Base-by-base conservation (phyloP, 1,140 invertebrate genomes). In the Trichonephila inaurata region DNA sequence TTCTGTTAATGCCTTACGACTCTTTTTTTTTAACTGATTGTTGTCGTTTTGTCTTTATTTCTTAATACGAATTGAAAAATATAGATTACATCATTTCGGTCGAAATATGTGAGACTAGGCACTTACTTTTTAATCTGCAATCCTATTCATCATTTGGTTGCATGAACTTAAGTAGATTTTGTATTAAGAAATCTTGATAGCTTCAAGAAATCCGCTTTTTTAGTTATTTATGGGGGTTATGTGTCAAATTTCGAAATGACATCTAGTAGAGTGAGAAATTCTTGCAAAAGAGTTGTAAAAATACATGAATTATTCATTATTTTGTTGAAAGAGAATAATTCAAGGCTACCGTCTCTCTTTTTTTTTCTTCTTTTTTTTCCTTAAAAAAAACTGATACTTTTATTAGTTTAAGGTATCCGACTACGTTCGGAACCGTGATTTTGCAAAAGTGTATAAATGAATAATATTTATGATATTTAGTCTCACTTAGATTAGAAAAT, bases 11-110 rank as follows among this genome's bases (percentile, higher is more conserved):
- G 24, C 5, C 18, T 88, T 86, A 24, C 33, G 19, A 18, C 12
- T 18, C 18, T 7, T 89, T 87, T 61, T 62, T 28, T 40, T 87
- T 6, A 87, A 62, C 3, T 87, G n/a, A 62, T 87, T 40, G 8
- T 66, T 89, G 62, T 89, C 28, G 21, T 18, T 89, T 44, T 69
- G 28, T 69, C 61, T 89, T 89, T 21, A 69, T 89, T 28, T 87
- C 40, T 60, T 18, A 82, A 69, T 69, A 24, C n/a, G 21, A 69
- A 69, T 8, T 24, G 16, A 64, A 61, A 21, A 8, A 28, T 60
- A 14, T 33, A 16, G 14, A 33, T 89, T 40, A 44, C 40, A 28
- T 69, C 33, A 89, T 44, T 14, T 60, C 24, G 28, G 4, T 12
- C 2, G 28, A 77, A 77, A 28, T 77, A 77, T 77, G 69, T 40